Conservation (phyloP, 2,888 invertebrate genomes). For the Lamproptera curius region DNA sequence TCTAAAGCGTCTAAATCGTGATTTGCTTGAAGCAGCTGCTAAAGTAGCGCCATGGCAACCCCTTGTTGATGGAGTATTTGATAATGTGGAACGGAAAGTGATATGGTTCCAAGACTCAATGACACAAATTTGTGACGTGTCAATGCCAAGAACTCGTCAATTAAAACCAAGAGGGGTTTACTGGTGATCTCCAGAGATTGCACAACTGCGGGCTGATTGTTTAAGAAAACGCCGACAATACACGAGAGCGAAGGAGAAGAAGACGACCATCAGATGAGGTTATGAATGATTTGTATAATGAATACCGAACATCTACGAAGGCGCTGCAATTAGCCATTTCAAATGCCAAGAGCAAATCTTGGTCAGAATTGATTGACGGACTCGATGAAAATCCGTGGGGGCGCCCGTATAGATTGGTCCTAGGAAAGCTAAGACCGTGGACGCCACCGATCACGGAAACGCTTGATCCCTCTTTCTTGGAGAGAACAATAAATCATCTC, state of each 20-base stretch:
- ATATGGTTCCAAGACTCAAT: too few species aligned
- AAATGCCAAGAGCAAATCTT: too few species aligned
- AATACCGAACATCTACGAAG: slow-evolving; percentile 4
- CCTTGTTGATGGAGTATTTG: not conserved
- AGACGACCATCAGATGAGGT: not conserved
- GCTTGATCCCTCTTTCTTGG: too few species aligned
- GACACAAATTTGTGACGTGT: too few species aligned
- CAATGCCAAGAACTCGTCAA: slow-evolving; percentile 6
- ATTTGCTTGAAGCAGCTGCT: not conserved
- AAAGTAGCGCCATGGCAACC: not conserved
- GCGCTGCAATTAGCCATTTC: slow-evolving; percentile 12
- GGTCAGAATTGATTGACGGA: slow-evolving; percentile 9
- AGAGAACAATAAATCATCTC: too few species aligned
- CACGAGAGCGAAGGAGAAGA: not conserved
- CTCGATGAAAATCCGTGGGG: slow-evolving; percentile 19
- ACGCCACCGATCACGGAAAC: too few species aligned
- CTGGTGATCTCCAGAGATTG: not conserved
- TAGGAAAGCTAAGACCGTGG: too few species aligned
- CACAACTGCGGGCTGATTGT: not conserved
- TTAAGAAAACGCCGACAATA: not conserved
- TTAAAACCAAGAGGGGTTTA: not conserved
- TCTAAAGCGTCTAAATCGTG: too few species aligned
- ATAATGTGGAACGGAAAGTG: too few species aligned
- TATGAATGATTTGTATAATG: too few species aligned
- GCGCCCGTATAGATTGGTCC: too few species aligned